These are phyloP conservation scores for Papilio helenus DNA, from an alignment of 1,140 invertebrate species.

Conservation along the genomic window DNA sequence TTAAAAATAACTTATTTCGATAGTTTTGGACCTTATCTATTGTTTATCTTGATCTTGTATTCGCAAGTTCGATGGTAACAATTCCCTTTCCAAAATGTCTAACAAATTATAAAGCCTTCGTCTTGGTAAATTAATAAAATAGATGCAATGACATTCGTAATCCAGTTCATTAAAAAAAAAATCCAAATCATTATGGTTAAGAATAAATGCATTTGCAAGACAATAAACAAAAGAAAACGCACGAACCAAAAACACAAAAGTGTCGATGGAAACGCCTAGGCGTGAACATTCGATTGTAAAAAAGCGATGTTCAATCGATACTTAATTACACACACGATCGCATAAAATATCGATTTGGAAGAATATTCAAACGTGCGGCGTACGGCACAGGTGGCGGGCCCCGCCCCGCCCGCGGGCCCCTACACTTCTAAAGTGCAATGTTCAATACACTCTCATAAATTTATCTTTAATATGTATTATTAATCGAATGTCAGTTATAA, in stretches of 20 bases:
- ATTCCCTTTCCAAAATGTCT: background rate
- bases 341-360: slow-evolving; percentile 78
- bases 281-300: slow-evolving; percentile 60
- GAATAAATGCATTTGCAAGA: background rate
- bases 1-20: background rate
- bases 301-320: slow-evolving; percentile 69
- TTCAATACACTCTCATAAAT: slow-evolving; percentile 41
- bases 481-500: slow-evolving; percentile 40
- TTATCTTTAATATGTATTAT: slow-evolving; percentile 41
- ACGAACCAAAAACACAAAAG: slow-evolving; percentile 46
- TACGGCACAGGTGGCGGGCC: slow-evolving; percentile 67
- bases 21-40: background rate
- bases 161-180: background rate
- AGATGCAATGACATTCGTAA: background rate
- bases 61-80: background rate
- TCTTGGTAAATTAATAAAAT: too few relatives aligned
- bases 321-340: slow-evolving; percentile 78
- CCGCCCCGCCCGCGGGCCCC: slow-evolving; percentile 68
- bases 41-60: background rate
- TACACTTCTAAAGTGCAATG: slow-evolving; percentile 56
- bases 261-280: slow-evolving; percentile 70
- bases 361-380: slow-evolving; percentile 64
- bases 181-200: background rate
- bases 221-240: slow-evolving; percentile 33
- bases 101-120: too few relatives aligned